Conservation (phyloP, 2,888 invertebrate genomes). For the Ypsolopha scabrella region DNA sequence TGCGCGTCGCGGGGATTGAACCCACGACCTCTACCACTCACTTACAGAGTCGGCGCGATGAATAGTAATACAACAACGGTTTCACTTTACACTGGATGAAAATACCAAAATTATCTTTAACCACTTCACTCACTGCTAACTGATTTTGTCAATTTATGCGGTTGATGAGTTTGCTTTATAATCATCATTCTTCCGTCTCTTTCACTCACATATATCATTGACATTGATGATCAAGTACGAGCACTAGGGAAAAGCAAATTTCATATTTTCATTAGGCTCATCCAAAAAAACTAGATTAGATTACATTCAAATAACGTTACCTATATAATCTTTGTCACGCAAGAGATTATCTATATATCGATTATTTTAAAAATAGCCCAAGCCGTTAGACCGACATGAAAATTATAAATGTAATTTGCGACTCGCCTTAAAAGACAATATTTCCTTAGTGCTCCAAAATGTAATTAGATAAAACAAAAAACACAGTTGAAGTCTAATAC, state of each 20-base stretch:
- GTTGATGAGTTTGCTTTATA: constrained; percentile 51
- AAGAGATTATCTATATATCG: too few species aligned
- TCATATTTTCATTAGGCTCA: constrained; percentile 1
- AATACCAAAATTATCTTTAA: too few species aligned
- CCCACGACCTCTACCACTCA: too few species aligned
- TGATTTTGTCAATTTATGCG: constrained; percentile 14
- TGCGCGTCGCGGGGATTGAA: too few species aligned
- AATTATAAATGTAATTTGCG: too few species aligned
- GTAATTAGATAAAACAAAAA: constrained; percentile 50
- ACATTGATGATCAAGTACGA: constrained; percentile 31
- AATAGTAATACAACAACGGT: too few species aligned
- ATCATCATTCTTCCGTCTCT: constrained; percentile 39
- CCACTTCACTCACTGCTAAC: too few species aligned
- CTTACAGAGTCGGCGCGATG: too few species aligned
- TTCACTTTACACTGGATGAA: too few species aligned
- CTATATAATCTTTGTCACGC: neutral
- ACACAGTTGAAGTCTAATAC: constrained; percentile 39
- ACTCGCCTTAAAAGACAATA: constrained; percentile 9
- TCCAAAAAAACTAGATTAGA: neutral
- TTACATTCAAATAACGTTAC: neutral
- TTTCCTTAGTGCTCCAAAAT: constrained; percentile 59
- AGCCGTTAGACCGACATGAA: too few species aligned
- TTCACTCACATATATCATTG: constrained; percentile 37
- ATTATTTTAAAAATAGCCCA: too few species aligned
- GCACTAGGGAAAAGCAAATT: constrained; percentile 14